These are phyloP conservation scores for Sitophilus oryzae DNA, from an alignment of 1,140 invertebrate species.

Conservation along the genomic window DNA sequence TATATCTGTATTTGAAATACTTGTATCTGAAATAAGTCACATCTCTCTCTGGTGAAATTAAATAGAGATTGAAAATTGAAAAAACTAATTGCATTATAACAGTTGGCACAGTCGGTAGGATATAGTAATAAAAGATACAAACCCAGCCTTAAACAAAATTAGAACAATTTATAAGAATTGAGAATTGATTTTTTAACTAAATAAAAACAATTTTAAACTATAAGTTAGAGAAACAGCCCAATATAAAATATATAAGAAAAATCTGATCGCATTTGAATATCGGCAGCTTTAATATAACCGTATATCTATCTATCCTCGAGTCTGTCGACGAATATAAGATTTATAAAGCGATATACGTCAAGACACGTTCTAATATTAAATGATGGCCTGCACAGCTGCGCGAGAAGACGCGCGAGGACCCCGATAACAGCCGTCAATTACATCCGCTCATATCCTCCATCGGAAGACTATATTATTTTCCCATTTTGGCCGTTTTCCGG, in stretches of 20 bases:
- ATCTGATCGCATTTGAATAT: not conserved
- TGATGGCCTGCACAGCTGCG: slow-evolving; percentile 6
- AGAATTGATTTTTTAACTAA: too few relatives aligned
- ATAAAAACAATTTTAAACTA: too few relatives aligned
- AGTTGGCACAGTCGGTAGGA: too few relatives aligned
- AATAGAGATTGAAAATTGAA: too few relatives aligned
- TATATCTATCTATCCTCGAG: not conserved
- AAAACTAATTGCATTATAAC: too few relatives aligned
- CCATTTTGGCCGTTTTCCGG: not conserved
- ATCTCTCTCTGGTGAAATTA: too few relatives aligned
- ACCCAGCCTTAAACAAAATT: too few relatives aligned
- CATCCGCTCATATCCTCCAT: slow-evolving; percentile 5
- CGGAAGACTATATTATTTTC: not conserved
- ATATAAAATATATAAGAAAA: not conserved
- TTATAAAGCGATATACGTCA: slow-evolving; percentile 8
- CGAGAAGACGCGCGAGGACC: not conserved
- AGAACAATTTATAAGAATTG: too few relatives aligned
- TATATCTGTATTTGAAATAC: too few relatives aligned
- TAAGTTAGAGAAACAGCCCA: too few relatives aligned
- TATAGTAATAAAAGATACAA: too few relatives aligned
- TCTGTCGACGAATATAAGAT: not conserved
- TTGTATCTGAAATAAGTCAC: too few relatives aligned
- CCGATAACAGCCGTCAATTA: not conserved
- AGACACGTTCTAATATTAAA: slow-evolving; percentile 8
- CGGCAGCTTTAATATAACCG: not conserved